A percentile compares a stretch with the other conserved stretches of the same genome.
Evolutionary conservation across 1,140 invertebrate species (phyloP).

Genomic region (Lamellibrachia luymesi): DNA sequence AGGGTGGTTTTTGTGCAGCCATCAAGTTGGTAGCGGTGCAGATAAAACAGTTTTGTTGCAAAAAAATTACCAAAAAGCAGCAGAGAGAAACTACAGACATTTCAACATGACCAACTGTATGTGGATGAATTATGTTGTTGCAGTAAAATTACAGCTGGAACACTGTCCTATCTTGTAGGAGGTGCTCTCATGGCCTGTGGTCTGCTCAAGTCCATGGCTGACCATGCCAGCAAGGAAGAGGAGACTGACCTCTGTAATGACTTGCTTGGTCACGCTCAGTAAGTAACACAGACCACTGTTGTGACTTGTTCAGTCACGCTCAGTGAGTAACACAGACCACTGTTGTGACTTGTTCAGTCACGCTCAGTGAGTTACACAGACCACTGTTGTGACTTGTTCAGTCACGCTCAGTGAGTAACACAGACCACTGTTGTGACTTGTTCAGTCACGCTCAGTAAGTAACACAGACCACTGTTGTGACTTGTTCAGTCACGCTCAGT

Average conservation of each 20-base stretch:
- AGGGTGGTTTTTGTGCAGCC: too few species aligned
- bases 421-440: background rate
- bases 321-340: background rate
- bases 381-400: background rate
- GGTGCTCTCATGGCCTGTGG: constrained; percentile 44
- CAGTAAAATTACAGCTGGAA: too few species aligned
- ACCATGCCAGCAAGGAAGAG: constrained; percentile 44
- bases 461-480: background rate
- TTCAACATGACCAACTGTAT: too few species aligned
- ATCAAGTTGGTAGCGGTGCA: too few species aligned
- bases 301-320: background rate
- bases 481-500: background rate
- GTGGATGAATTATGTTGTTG: too few species aligned
- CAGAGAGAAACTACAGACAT: too few species aligned
- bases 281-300: constrained; percentile 16
- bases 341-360: background rate
- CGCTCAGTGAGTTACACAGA: background rate
- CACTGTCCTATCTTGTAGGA: constrained; percentile 29
- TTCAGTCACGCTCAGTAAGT: background rate
- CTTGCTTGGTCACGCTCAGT: constrained; percentile 32
- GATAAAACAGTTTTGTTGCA: too few species aligned
- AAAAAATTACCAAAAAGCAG: too few species aligned
- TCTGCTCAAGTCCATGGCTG: constrained; percentile 42
- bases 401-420: background rate
- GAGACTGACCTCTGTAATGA: constrained; percentile 44